Base-by-base conservation (phyloP, 2,113 vertebrate genomes). In the Pithys albifrons region DNA sequence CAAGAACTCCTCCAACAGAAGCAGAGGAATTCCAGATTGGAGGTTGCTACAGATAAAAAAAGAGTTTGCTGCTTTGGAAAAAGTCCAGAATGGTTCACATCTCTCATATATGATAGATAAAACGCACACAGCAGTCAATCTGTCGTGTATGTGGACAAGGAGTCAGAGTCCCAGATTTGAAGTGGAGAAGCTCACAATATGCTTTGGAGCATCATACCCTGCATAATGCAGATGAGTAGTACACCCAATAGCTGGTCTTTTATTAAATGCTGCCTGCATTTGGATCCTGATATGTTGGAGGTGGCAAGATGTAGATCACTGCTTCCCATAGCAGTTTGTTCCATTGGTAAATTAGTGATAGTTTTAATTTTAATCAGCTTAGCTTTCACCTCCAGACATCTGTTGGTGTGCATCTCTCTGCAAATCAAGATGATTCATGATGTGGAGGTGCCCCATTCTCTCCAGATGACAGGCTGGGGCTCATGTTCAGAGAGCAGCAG, bases 21-120 rank as follows among this genome's bases (percentile, higher is more conserved):
- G 59, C 61, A 78, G 73, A 80, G 73, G 75, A 95, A 96, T 91
- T 86, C 91, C 87, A 96, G 54, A 77, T 70, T 95, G 86, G 92
- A 92, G 70, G 91, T 45, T 3, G 57, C 88, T 96, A 37, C 48
- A 69, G 82, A 59, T 14, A 58, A 54, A 69, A 79, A 71, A 33
- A 3, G 27, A 3, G 14, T 85, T 67, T 81, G 33, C 65, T 89
- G 65, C 20, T 91, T 92, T 87, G 95, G 76, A 92, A 82, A 29
- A 91, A 57, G 45, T 52, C 69, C 65, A 91, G 54, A 81, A 65
- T 49, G 49, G 65, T 88, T 96, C 76, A 25, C 8, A 51, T 93
- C 33, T 80, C 65, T 78, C 2, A 0, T 64, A 12, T 57, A 54
- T 71, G 59, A 39, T 71, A 67, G 59, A 35, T 83, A 64, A 93